phyloP scores from a whole-genome alignment of 2,797 vertebrate species.

The Semaprochilodus insignis region DNA sequence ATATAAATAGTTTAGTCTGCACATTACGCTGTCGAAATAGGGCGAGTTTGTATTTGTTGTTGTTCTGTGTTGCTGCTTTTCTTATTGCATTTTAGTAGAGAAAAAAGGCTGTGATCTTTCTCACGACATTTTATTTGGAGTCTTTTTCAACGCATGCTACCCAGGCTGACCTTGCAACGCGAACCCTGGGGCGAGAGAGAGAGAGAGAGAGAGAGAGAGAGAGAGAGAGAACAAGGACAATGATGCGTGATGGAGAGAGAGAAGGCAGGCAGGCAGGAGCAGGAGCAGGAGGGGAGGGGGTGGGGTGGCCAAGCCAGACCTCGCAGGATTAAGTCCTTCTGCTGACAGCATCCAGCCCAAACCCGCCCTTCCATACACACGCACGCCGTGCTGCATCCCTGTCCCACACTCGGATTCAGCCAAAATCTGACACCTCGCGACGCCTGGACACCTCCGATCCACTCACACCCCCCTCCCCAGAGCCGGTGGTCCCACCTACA shows the following conservation, averaged over 20 bases:
- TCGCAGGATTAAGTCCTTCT: conserved; percentile 78
- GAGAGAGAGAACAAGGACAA: neutral
- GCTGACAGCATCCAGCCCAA: conserved; percentile 82
- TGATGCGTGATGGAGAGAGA: neutral
- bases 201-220: conserved; percentile 23
- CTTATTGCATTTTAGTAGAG: neutral
- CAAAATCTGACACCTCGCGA: conserved; percentile 45
- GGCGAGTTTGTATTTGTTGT: neutral
- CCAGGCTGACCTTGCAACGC: conserved; percentile 66
- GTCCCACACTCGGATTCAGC: conserved; percentile 62
- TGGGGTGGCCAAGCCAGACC: conserved; percentile 75
- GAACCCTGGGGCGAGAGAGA: conserved; percentile 51
- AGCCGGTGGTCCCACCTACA: conserved; percentile 59
- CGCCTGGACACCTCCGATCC: conserved; percentile 1
- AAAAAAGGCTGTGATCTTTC: neutral
- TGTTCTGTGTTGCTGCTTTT: no score
- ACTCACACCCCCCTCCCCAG: conserved; percentile 55
- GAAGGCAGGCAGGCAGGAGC: conserved; percentile 45
- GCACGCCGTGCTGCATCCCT: conserved; percentile 53
- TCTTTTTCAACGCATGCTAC: conserved; percentile 15
- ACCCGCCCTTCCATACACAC: conserved; percentile 48
- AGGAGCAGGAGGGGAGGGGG: conserved; percentile 59
- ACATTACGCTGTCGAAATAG: neutral
- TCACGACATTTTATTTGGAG: conserved; percentile 7
- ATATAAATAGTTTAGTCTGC: neutral